Base-by-base conservation (phyloP, 2,113 vertebrate species). In the Sinocyclocheilus rhinocerous region DNA sequence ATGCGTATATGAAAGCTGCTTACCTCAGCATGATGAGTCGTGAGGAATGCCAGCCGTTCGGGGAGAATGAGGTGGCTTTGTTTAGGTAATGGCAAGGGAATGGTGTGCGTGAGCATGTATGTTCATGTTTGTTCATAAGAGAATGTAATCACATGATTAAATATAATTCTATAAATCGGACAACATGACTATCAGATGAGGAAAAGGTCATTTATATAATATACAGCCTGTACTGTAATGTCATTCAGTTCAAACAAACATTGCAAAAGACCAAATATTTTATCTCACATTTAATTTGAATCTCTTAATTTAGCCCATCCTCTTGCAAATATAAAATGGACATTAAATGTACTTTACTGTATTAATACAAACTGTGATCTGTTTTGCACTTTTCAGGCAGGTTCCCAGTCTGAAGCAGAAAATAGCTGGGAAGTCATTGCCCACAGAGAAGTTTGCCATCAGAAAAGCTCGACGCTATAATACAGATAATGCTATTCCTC, bases 391-490 rank as follows among this genome's bases (percentile, higher is more conserved):
- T 67, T 94, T 63, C 92, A 99, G 98, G 90, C 95, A 96, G 85
- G 97, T 99, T 45, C 96, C 96, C 59, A 95, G 94, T 55, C 92
- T 99, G 90, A 99, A 99, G 93, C 96, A 99, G 94, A 99, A 99
- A 95, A 99, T 99, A 84, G 98, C 98, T n/a, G 98, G 98, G 79
- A 99, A 99, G 89, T 99, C 98, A 87, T 93, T 99, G 84, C 98
- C 98, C 72, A 99, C 98, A 0, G 98, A 99, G 91, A 99, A 99
- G 94, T 99, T 99, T 95, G 98, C 97, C 3, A 98, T 99, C 92
- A 94, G 97, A 81, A 99, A 99, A 92, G 96, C 97, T 10, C 95
- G 97, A 4, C 95, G 97, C 16, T 99, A 99, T 86, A 95, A 97
- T 65, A 91, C 93, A 63, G 93, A 97, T 87, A 96, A 95, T n/a